Conservation (phyloP, 2,113 vertebrate genomes). For the Ageneiosus marmoratus region DNA sequence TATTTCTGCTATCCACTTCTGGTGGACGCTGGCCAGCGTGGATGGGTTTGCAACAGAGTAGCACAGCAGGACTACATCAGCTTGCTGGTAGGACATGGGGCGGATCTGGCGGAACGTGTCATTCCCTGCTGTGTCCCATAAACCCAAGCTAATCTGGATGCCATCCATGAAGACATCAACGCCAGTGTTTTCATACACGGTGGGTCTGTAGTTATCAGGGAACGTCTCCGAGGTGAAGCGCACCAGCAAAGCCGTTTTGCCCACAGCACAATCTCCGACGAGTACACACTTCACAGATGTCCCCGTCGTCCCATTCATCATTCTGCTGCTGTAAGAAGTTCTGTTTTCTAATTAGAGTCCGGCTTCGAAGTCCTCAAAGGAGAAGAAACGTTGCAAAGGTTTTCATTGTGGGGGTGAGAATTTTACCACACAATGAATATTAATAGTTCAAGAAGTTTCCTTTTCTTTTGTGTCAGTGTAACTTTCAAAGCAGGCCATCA, state of each 20-base stretch:
- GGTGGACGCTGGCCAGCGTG: slow-evolving; percentile 83
- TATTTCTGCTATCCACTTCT: slow-evolving; percentile 88
- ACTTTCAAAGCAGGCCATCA: background rate
- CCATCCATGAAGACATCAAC: slow-evolving; percentile 97
- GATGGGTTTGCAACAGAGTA: slow-evolving; percentile 91
- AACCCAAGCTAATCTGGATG: slow-evolving; percentile 88
- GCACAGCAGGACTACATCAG: slow-evolving; percentile 90
- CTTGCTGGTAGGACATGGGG: slow-evolving; percentile 93
- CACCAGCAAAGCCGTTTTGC: slow-evolving; percentile 91
- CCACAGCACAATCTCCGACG: slow-evolving; percentile 91
- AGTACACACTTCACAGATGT: slow-evolving; percentile 91
- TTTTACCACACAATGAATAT: background rate
- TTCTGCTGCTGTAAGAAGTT: background rate
- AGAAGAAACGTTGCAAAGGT: background rate
- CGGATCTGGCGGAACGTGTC: slow-evolving; percentile 89
- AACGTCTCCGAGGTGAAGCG: slow-evolving; percentile 96
- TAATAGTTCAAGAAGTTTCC: background rate
- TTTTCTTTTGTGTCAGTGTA: background rate
- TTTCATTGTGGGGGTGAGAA: slow-evolving; percentile 1
- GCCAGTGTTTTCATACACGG: slow-evolving; percentile 93
- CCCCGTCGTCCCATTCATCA: slow-evolving; percentile 66
- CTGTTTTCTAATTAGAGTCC: background rate
- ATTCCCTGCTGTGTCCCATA: slow-evolving; percentile 93
- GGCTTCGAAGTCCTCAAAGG: background rate
- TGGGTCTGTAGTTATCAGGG: slow-evolving; percentile 89